A percentile compares a stretch with the other conserved stretches of the same genome.
These are phyloP conservation scores for Petrocephalus microphthalmus DNA, from an alignment of 2,113 vertebrate genomes.

Conservation along the genomic window DNA sequence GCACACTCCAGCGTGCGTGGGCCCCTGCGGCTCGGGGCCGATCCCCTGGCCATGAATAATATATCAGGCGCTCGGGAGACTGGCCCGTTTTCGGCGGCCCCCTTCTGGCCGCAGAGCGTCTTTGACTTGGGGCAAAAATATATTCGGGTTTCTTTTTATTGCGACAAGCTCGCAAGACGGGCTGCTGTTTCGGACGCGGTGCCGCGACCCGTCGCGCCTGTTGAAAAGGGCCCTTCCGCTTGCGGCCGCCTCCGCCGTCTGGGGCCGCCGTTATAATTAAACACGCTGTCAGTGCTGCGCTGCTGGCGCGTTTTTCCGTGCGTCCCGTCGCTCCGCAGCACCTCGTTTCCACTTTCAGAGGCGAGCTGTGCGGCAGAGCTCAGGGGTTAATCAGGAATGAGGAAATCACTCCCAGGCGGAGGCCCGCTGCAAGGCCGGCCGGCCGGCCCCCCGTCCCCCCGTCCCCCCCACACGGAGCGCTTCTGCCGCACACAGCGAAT, in stretches of 20 bases:
- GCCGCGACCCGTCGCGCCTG: too few species aligned
- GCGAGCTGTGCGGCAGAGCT: neutral
- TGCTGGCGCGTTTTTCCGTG: neutral
- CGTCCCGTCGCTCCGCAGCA: neutral
- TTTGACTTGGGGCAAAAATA: neutral
- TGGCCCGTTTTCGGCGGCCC: neutral
- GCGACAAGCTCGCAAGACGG: too few species aligned
- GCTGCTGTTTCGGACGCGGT: too few species aligned
- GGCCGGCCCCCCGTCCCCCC: too few species aligned
- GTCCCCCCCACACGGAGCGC: slow-evolving; percentile 18
- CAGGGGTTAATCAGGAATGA: slow-evolving; percentile 26
- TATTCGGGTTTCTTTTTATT: neutral
- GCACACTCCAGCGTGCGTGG: too few species aligned
- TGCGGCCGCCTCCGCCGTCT: too few species aligned
- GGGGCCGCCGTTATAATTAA: too few species aligned
- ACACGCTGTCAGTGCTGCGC: neutral
- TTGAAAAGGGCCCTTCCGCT: too few species aligned
- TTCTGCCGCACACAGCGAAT: slow-evolving; percentile 41
- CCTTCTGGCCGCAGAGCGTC: neutral
- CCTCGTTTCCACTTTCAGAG: neutral
- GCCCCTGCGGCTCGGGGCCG: too few species aligned
- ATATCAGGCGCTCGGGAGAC: neutral
- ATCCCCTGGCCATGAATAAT: neutral
- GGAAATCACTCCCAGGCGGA: slow-evolving; percentile 24
- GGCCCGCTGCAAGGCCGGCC: too few species aligned